Conservation (phyloP, 2,888 invertebrate species). For the Tetragonula carbonaria region DNA sequence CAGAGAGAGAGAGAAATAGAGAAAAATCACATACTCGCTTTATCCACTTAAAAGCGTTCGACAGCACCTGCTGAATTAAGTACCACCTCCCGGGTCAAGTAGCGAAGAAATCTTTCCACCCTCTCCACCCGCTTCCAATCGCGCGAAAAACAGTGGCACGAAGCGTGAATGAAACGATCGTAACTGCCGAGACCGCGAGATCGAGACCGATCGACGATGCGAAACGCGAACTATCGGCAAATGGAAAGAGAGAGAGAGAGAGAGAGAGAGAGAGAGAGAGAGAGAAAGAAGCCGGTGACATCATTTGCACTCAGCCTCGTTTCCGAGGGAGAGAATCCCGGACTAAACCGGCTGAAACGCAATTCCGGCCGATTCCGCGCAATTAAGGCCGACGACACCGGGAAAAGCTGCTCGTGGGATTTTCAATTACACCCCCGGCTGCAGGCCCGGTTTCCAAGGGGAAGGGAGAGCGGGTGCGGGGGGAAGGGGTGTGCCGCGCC, state of each 20-base stretch:
- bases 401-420: conserved; percentile 44
- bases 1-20: not conserved
- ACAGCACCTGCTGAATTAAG: too few relatives aligned
- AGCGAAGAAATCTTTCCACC: not conserved
- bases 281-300: conserved; percentile 20
- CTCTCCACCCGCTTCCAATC: too few relatives aligned
- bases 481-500: not conserved
- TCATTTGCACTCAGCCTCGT: conserved; percentile 37
- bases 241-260: not conserved
- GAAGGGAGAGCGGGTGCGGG: too few relatives aligned
- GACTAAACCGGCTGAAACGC: conserved; percentile 25
- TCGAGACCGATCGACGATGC: conserved; percentile 16
- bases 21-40: not conserved
- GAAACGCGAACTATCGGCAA: conserved; percentile 7
- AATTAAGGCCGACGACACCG: conserved; percentile 55
- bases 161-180: not conserved
- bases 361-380: conserved; percentile 48
- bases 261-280: too few relatives aligned
- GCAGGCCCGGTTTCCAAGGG: too few relatives aligned
- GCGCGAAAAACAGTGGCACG: not conserved
- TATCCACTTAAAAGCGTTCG: not conserved
- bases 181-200: not conserved
- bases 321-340: conserved; percentile 32
- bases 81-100: too few relatives aligned
- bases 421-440: conserved; percentile 48